Evolutionary conservation across 2,888 invertebrate genomes (phyloP).

Genomic region (Sinotaia quadrata): DNA sequence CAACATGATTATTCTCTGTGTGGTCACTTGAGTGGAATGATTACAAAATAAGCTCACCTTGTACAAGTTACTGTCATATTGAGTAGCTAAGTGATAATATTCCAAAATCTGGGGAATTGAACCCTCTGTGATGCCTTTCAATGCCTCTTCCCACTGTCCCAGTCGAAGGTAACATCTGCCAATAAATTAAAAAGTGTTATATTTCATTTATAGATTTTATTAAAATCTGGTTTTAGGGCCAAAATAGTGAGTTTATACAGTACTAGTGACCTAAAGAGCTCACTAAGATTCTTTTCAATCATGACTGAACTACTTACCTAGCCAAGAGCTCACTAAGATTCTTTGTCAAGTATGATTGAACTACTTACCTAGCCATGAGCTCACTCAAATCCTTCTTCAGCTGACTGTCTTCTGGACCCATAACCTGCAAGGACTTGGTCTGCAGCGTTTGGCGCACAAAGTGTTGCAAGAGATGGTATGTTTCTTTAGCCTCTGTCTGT

Average conservation of each 20-base stretch:
- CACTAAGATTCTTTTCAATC: too few relatives aligned
- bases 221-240: too few relatives aligned
- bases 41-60: conserved; percentile 64
- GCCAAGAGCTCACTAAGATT: too few relatives aligned
- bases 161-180: conserved; percentile 91
- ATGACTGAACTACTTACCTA: too few relatives aligned
- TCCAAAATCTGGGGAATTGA: conserved; percentile 79
- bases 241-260: too few relatives aligned
- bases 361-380: conserved; percentile 68
- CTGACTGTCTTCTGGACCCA: conserved; percentile 58
- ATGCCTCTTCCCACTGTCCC: conserved; percentile 93
- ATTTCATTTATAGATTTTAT: too few relatives aligned
- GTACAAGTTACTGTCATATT: conserved; percentile 87
- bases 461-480: conserved; percentile 80
- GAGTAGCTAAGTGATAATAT: conserved; percentile 87
- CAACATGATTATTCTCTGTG: too few relatives aligned
- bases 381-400: conserved; percentile 75
- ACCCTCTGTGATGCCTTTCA: conserved; percentile 84
- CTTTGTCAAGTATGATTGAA: too few relatives aligned
- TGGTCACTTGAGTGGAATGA: too few relatives aligned
- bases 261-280: too few relatives aligned
- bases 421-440: conserved; percentile 87
- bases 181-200: conserved; percentile 10
- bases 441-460: conserved; percentile 89
- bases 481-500: conserved; percentile 56